Evolutionary conservation across 2,113 vertebrate species (phyloP).

Genomic region (Zapornia atra): DNA sequence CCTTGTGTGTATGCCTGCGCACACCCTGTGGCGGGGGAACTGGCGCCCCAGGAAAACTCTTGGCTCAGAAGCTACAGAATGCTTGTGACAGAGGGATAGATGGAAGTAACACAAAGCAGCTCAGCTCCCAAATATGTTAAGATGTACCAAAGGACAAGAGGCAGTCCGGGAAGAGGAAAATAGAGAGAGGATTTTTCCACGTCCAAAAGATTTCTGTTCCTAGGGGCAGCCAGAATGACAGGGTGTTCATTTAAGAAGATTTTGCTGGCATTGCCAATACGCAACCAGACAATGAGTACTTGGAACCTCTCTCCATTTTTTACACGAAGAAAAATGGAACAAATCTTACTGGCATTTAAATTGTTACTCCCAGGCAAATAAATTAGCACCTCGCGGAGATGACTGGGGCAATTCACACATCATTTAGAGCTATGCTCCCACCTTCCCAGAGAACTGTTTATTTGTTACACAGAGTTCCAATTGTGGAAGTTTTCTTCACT

Average conservation of each 20-base stretch:
- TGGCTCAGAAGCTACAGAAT: background rate
- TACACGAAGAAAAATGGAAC: background rate
- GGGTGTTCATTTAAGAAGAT: background rate
- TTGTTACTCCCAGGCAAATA: background rate
- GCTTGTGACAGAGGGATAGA: background rate
- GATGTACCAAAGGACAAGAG: background rate
- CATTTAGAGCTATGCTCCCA: background rate
- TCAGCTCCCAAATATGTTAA: background rate
- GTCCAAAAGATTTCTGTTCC: background rate
- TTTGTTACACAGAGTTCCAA: background rate
- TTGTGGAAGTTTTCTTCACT: background rate
- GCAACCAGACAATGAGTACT: background rate
- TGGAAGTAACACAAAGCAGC: background rate
- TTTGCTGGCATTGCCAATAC: background rate
- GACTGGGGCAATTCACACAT: background rate
- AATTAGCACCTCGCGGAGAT: background rate
- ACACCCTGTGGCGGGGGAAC: background rate
- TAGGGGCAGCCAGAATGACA: background rate
- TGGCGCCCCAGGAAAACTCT: background rate
- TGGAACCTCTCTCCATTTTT: background rate
- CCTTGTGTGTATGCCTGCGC: background rate
- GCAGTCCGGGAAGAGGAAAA: background rate
- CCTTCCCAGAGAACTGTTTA: background rate
- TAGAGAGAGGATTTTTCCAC: background rate
- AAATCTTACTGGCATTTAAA: background rate